A percentile compares a stretch with the other conserved stretches of the same genome.
Evolutionary conservation across 2,888 invertebrate species (phyloP).

Genomic region (Pollenia griseotomentosa): DNA sequence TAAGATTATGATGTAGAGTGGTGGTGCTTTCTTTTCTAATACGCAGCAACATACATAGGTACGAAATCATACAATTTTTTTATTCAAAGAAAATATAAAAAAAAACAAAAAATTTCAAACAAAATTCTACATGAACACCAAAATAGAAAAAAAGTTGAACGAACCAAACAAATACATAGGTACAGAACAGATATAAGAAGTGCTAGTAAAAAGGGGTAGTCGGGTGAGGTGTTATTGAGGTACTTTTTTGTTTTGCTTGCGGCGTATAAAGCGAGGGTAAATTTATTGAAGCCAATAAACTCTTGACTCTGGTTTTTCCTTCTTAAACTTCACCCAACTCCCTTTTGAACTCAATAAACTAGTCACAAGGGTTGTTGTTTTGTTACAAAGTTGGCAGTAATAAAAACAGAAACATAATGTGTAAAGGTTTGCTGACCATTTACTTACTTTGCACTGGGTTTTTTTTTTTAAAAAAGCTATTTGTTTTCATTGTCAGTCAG

Average conservation of each 20-base stretch:
- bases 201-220: not conserved
- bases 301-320: constrained; percentile 55
- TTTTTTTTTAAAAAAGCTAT: constrained; percentile 3
- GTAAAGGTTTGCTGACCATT: constrained; percentile 43
- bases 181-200: not conserved
- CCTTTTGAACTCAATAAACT: not conserved
- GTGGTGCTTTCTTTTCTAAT: constrained; percentile 14
- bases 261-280: constrained; percentile 29
- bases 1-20: not conserved
- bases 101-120: not conserved
- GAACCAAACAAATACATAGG: not conserved
- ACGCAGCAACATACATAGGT: constrained; percentile 27
- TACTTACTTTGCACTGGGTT: not conserved
- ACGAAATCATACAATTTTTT: constrained; percentile 4
- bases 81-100: not conserved
- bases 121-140: constrained; percentile 1
- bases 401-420: constrained; percentile 20
- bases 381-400: constrained; percentile 19
- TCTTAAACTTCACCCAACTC: constrained; percentile 36
- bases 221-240: constrained; percentile 2
- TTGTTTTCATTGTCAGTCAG: constrained; percentile 10
- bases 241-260: constrained; percentile 10
- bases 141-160: constrained; percentile 12
- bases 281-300: constrained; percentile 71
- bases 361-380: constrained; percentile 58